These are phyloP conservation scores for Microplitis deprimator DNA, from an alignment of 2,888 invertebrate species.

Conservation along the genomic window DNA sequence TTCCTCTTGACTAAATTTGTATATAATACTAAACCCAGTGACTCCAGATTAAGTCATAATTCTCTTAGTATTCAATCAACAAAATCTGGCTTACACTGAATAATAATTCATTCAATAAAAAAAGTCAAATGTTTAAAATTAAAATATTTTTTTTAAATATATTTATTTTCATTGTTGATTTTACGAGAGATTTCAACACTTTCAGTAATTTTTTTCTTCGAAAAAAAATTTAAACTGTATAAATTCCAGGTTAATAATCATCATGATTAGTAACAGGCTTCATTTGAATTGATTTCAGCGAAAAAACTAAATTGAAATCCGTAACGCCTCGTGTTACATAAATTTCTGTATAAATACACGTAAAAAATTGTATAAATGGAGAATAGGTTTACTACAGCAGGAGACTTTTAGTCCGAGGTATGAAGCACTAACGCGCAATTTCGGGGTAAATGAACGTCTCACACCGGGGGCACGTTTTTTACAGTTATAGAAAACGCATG, in stretches of 20 bases:
- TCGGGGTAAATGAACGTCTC: constrained; percentile 64
- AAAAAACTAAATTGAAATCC: not conserved
- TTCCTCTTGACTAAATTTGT: constrained; percentile 34
- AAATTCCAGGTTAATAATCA: not conserved
- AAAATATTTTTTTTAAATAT: too few species aligned
- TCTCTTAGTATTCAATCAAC: constrained; percentile 20
- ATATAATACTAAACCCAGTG: constrained; percentile 25
- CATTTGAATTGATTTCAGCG: not conserved
- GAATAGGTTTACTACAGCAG: not conserved
- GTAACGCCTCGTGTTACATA: not conserved
- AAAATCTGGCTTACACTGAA: constrained; percentile 1
- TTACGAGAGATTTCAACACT: too few species aligned
- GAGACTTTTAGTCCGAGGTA: constrained; percentile 15
- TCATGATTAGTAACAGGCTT: constrained; percentile 14
- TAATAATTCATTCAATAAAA: not conserved
- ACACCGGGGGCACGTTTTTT: constrained; percentile 48
- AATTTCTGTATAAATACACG: not conserved
- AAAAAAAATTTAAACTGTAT: not conserved
- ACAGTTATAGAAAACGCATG: constrained; percentile 10
- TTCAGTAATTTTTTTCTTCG: not conserved
- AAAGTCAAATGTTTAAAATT: not conserved
- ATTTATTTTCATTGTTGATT: too few species aligned
- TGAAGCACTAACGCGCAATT: constrained; percentile 63
- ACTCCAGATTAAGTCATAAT: constrained; percentile 35
- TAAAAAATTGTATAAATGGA: not conserved